These are phyloP conservation scores for Antrozous pallidus DNA, from an alignment of 2,797 vertebrate genomes.

Conservation along the genomic window DNA sequence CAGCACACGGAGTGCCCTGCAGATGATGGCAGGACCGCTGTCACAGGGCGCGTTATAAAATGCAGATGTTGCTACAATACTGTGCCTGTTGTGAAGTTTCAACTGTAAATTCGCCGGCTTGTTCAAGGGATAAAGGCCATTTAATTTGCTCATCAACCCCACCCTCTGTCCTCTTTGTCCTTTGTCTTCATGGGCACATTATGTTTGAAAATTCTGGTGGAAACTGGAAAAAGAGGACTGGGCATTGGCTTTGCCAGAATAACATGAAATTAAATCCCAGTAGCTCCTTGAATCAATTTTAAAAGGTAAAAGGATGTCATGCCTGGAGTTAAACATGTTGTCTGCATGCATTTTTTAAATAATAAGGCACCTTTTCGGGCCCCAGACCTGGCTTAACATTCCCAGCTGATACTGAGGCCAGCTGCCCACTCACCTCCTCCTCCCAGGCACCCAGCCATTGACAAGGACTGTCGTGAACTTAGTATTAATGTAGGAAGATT, in stretches of 20 bases:
- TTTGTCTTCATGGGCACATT: neutral
- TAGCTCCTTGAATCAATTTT: conserved; percentile 38
- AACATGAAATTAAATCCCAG: conserved; percentile 38
- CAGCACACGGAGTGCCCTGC: neutral
- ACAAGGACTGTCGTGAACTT: neutral
- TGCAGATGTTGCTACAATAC: conserved; percentile 50
- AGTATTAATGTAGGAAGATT: neutral
- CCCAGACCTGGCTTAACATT: neutral
- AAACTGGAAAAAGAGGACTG: neutral
- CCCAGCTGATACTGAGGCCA: neutral
- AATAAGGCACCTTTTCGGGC: neutral
- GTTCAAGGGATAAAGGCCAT: conserved; percentile 4
- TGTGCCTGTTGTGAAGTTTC: neutral
- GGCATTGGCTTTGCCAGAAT: neutral
- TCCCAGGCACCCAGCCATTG: neutral
- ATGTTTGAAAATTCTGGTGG: neutral
- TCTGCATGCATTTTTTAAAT: neutral
- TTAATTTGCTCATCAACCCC: neutral
- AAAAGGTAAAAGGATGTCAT: conserved; percentile 3
- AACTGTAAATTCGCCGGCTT: neutral
- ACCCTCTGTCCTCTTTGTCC: neutral
- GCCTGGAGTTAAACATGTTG: neutral
- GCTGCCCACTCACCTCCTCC: neutral
- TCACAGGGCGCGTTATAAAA: neutral
- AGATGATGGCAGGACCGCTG: neutral